Evolutionary conservation across 2,113 vertebrate genomes (phyloP), one percentile per base, ranked within the genome.

Genomic region (Salvator merianae): DNA sequence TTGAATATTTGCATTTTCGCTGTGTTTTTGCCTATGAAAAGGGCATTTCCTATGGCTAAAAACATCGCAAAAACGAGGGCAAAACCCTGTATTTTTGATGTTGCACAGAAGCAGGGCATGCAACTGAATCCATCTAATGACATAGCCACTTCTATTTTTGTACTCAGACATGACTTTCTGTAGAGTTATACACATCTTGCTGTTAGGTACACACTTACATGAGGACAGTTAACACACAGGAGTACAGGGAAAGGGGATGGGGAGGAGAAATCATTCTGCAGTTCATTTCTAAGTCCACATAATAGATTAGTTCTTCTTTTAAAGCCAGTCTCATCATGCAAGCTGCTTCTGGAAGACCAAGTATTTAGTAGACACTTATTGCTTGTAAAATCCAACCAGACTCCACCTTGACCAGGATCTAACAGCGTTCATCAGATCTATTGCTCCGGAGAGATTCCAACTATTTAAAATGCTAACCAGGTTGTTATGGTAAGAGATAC

Each of bases 321-420:
- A 79, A 92, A 91, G 91, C 84, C 75, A 87, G 50, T 90, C 86
- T 69, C 38, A 81, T 84, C 88, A 91, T 91, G 91, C 93, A 94
- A 72, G 87, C 89, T n/a, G 86, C 88, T 38, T 93, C 71, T 79
- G 89, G 75, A 81, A 91, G 84, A 88, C 87, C 85, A 90, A 1
- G n/a, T 43, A 90, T 91, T 94, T 94, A 94, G 93, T 93, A 94
- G 40, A 84, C 1, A 53, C 30, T 85, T 70, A 89, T 69, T 16
- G 90, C 93, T 91, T 93, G 94, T 83, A 94, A 85, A 94, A 95
- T 94, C 92, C 94, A 95, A 93, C 93, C 93, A 93, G 89, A 77
- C n/a, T 83, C 91, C 77, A 77, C 50, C 68, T 63, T 63, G 77
- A 28, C 6, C 12, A 76, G 65, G 1, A 3, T 5, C 34, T 6